These are phyloP conservation scores for Teleogryllus occipitalis DNA, from an alignment of 1,140 invertebrate genomes.

Conservation along the genomic window DNA sequence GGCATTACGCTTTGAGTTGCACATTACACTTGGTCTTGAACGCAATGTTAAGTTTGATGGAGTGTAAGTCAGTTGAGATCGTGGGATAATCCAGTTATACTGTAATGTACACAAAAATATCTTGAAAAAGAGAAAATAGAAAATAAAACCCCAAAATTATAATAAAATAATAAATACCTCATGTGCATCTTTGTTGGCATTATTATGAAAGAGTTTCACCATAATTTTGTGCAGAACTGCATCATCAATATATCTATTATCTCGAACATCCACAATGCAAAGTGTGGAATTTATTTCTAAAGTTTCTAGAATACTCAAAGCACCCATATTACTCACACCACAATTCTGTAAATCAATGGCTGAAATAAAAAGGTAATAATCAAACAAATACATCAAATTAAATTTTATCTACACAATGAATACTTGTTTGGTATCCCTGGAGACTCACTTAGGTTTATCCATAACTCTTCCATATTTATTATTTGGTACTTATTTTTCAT, in stretches of 20 bases:
- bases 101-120: not conserved
- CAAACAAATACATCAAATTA: no score
- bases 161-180: not conserved
- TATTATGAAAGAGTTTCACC: not conserved
- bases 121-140: no score
- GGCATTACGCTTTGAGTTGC: no score
- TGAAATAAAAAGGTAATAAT: constrained; percentile 22
- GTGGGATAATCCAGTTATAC: not conserved
- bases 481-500: no score
- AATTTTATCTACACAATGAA: no score
- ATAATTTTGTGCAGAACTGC: not conserved
- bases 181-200: not conserved
- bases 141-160: no score
- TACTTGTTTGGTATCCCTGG: no score
- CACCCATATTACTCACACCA: constrained; percentile 52
- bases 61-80: not conserved
- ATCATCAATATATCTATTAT: constrained; percentile 41
- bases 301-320: constrained; percentile 47
- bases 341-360: constrained; percentile 68
- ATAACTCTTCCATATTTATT: no score
- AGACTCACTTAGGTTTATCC: no score
- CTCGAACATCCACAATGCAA: constrained; percentile 54
- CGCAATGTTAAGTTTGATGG: not conserved
- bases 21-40: no score
- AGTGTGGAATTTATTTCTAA: constrained; percentile 53